A percentile compares a stretch with the other conserved stretches of the same genome.
Evolutionary conservation across 1,140 invertebrate genomes (phyloP).

Genomic region (Ips nitidus): DNA sequence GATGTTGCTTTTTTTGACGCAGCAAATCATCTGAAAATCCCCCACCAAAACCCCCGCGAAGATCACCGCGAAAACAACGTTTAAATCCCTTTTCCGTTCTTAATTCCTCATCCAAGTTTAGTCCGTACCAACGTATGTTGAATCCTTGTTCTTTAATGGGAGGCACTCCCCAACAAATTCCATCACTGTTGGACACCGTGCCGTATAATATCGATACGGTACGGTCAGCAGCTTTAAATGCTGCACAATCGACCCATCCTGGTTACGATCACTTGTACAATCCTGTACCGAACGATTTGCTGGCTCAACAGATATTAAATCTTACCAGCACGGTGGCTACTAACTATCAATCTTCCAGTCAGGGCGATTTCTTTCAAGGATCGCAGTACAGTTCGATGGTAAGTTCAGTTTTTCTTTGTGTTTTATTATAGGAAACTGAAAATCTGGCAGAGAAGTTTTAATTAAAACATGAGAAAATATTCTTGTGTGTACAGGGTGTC

Average conservation of each 20-base stretch:
- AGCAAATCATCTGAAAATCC: no score
- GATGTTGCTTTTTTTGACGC: no score
- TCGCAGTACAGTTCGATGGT: no score
- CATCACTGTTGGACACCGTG: not conserved
- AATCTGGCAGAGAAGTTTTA: no score
- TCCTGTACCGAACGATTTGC: constrained; percentile 6
- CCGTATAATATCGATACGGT: not conserved
- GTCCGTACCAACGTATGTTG: not conserved
- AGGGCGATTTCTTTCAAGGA: no score
- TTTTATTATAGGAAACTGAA: no score
- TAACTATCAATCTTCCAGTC: not conserved
- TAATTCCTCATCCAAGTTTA: not conserved
- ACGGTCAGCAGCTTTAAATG: not conserved
- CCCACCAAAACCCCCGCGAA: not conserved
- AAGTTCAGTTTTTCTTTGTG: no score
- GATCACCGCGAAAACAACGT: not conserved
- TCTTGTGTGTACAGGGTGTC: no score
- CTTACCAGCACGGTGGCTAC: not conserved
- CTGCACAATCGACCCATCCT: not conserved
- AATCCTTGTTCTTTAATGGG: not conserved
- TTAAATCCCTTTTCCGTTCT: constrained; percentile 9
- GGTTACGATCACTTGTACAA: constrained; percentile 2
- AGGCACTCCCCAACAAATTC: not conserved
- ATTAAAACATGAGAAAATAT: no score
- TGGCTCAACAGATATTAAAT: constrained; percentile 14